phyloP scores from a whole-genome alignment of 1,140 invertebrate species.

The Condylostylus longicornis region DNA sequence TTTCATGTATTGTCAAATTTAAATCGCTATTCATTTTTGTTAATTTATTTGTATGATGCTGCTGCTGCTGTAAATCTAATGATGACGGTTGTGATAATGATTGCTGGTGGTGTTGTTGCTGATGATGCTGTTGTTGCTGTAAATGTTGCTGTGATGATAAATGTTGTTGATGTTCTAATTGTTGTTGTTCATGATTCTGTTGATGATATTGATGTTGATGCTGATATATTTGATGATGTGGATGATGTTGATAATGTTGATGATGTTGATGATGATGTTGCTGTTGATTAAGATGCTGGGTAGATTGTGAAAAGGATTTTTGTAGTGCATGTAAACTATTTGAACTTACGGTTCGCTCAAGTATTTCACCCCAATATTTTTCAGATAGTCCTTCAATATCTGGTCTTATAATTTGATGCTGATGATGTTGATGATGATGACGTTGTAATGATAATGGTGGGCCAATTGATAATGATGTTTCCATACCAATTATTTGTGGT shows the following conservation, averaged over 20 bases:
- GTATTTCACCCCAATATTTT: conserved; percentile 60
- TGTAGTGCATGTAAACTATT: conserved; percentile 50
- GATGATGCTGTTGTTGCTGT: conserved; percentile 14
- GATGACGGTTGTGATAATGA: too few relatives aligned
- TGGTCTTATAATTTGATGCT: conserved; percentile 28
- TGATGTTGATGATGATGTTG: conserved; percentile 19
- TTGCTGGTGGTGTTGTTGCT: conserved; percentile 19
- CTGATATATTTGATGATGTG: conserved; percentile 18
- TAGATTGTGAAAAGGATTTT: conserved; percentile 33
- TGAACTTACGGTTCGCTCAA: conserved; percentile 53
- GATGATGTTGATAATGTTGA: too few relatives aligned
- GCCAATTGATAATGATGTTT: conserved; percentile 11
- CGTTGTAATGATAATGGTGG: too few relatives aligned
- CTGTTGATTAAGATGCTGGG: too few relatives aligned
- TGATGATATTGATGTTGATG: conserved; percentile 9
- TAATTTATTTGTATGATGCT: conserved; percentile 11
- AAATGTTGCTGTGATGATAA: conserved; percentile 10
- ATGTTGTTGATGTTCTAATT: conserved; percentile 13
- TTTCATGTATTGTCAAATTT: conserved; percentile 18
- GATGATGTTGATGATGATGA: too few relatives aligned
- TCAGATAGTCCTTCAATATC: conserved; percentile 55
- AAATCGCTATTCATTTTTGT: conserved; percentile 30
- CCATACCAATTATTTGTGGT: conserved; percentile 12
- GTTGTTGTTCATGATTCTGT: conserved; percentile 13
- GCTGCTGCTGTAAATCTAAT: conserved; percentile 21